Conservation (phyloP, 2,797 vertebrate genomes). For the Distichodus sexfasciatus region DNA sequence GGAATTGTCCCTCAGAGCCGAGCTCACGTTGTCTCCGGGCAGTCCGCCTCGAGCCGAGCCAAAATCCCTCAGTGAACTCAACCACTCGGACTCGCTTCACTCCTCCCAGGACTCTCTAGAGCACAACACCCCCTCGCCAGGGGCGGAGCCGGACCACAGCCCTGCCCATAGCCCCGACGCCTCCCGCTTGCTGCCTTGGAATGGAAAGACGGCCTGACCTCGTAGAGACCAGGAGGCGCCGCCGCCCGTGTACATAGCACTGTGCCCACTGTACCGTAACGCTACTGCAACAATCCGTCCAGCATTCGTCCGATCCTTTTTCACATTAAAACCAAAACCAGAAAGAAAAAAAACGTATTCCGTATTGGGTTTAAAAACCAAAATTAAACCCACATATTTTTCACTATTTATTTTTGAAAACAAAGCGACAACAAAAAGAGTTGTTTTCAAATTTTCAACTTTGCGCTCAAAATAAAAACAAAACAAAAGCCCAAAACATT, state of each 20-base stretch:
- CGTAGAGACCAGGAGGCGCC: too few relatives aligned
- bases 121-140: slow-evolving; percentile 47
- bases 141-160: slow-evolving; percentile 40
- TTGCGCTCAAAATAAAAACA: too few relatives aligned
- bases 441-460: too few relatives aligned
- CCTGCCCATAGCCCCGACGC: slow-evolving; percentile 42
- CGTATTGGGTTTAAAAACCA: too few relatives aligned
- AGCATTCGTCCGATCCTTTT: too few relatives aligned
- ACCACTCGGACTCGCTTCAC: slow-evolving; percentile 51
- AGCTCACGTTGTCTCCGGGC: slow-evolving; percentile 41
- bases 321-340: too few relatives aligned
- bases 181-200: slow-evolving; percentile 62
- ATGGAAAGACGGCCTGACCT: slow-evolving; percentile 59
- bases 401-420: too few relatives aligned
- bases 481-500: too few relatives aligned
- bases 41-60: slow-evolving; percentile 47
- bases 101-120: slow-evolving; percentile 53
- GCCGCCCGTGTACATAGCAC: slow-evolving; percentile 49
- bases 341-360: too few relatives aligned
- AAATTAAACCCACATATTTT: too few relatives aligned
- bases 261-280: slow-evolving; percentile 43
- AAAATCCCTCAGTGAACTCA: slow-evolving; percentile 50
- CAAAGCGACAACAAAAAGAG: too few relatives aligned
- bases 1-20: slow-evolving; percentile 42
- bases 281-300: slow-evolving; percentile 43